Evolutionary conservation across 1,140 invertebrate species (phyloP).

Genomic region (Pinna nobilis): DNA sequence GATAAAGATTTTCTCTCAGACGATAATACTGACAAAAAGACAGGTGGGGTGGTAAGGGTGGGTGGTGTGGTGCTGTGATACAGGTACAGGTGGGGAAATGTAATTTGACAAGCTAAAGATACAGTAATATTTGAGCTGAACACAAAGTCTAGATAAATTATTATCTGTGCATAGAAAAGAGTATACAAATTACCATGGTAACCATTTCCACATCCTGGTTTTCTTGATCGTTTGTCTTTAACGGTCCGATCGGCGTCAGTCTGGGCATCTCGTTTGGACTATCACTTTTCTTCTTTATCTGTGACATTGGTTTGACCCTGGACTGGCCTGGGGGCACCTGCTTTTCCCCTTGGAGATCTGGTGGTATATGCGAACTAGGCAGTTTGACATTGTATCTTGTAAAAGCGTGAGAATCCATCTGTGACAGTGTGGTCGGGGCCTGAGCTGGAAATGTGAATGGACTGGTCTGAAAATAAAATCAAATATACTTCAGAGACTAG

Average conservation of each 20-base stretch:
- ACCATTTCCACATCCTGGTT: constrained; percentile 15
- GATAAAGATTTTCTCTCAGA: too few relatives aligned
- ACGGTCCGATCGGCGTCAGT: constrained; percentile 22
- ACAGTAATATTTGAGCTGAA: too few relatives aligned
- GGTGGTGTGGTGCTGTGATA: too few relatives aligned
- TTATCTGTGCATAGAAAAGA: not conserved
- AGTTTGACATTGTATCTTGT: constrained; percentile 21
- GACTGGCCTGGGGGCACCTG: not conserved
- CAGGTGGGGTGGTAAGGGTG: too few relatives aligned
- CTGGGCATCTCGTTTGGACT: constrained; percentile 33
- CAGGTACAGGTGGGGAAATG: too few relatives aligned
- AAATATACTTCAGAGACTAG: too few relatives aligned
- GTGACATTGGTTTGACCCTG: too few relatives aligned
- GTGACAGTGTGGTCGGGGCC: constrained; percentile 13
- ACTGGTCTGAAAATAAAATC: not conserved
- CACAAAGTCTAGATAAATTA: not conserved
- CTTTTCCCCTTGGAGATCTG: not conserved
- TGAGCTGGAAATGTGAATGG: constrained; percentile 42
- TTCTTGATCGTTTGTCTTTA: constrained; percentile 13
- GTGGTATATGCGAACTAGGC: not conserved
- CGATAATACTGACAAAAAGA: too few relatives aligned
- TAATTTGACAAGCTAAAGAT: too few relatives aligned
- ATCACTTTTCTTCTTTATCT: not conserved
- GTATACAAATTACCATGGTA: constrained; percentile 22
- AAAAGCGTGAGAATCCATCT: constrained; percentile 20